phyloP scores from a whole-genome alignment of 2,113 vertebrate species.

The Pangasianodon gigas region DNA sequence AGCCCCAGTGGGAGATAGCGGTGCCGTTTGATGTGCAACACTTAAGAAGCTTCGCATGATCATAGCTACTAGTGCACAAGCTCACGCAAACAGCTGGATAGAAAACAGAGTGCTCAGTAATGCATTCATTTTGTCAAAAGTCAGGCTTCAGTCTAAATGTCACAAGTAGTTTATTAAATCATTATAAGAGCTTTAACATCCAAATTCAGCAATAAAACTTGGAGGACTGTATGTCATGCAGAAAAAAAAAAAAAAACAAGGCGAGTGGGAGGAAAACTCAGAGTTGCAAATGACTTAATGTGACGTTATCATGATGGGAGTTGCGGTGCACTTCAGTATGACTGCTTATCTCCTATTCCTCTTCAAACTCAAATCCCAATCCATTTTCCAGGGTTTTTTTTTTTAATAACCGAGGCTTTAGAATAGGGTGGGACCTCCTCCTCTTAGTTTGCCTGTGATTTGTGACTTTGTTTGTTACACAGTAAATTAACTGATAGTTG shows the following conservation, averaged over 20 bases:
- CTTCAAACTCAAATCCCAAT: slow-evolving; percentile 15
- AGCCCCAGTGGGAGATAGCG: slow-evolving; percentile 48
- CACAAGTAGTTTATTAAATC: slow-evolving; percentile 63
- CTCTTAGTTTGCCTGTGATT: neutral
- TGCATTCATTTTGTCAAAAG: slow-evolving; percentile 53
- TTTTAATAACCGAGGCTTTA: neutral
- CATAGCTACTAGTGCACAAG: slow-evolving; percentile 24
- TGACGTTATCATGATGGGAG: slow-evolving; percentile 36
- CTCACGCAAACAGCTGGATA: slow-evolving; percentile 54
- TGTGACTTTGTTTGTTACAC: neutral
- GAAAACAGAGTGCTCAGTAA: slow-evolving; percentile 50
- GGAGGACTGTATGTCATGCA: neutral
- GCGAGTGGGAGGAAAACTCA: neutral
- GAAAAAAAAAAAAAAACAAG: neutral
- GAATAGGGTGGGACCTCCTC: slow-evolving; percentile 4
- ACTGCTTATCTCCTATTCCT: slow-evolving; percentile 29
- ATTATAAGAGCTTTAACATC: slow-evolving; percentile 50
- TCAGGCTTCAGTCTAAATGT: slow-evolving; percentile 61
- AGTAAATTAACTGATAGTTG: neutral
- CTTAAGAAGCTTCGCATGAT: slow-evolving; percentile 59
- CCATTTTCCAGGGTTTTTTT: slow-evolving; percentile 27
- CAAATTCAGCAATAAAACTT: slow-evolving; percentile 60
- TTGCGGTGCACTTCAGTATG: slow-evolving; percentile 6
- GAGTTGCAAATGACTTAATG: slow-evolving; percentile 36
- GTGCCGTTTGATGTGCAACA: slow-evolving; percentile 58